Evolutionary conservation across 2,888 invertebrate species (phyloP), one percentile per base, ranked within the genome.

Genomic region (Ophion ventricosus): DNA sequence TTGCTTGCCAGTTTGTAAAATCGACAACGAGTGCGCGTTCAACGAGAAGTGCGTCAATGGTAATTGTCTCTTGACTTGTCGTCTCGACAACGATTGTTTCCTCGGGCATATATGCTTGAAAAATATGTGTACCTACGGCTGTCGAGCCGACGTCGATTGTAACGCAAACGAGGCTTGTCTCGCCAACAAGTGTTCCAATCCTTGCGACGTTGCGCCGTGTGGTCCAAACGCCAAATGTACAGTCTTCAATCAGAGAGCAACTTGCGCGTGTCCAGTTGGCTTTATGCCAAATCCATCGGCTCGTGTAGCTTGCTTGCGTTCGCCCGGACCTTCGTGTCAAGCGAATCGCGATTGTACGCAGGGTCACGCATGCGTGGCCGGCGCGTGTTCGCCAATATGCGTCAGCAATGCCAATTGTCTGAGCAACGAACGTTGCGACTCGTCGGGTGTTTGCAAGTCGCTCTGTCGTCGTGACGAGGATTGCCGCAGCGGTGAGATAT

Each of bases 81-180:
- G 98, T 69, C 96, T 98, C 0, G 98, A 98, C 92, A 97, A 98
- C 90, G 98, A 98, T 90, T 98, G 98, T 90, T 98, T 98, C 95
- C 94, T 98, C 82, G 98, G 98, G 0, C 98, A 98, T 90, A 97
- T 98, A 87, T 98, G 98, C 90, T 93, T 98, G 80, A 96, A 96
- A 90, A 97, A 97, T 90, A 97, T 97, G 94, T 98, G 98, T 91
- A 95, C 97, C 82, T 96, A 96, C 88, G 98, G 98, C 57, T 98
- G 98, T 91, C 96, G 97, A 87, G 95, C 95, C 23, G 97, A 98
- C 90, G 97, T 97, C 88, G 98, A 98, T 91, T 98, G 98, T 92
- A 96, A 97, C 87, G 96, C 96, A 0, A 96, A 96, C 75, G 97
- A 98, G 92, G 96, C 97, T 7, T 98, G 98, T 90, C 95, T 96